Percentiles rank a stretch among this genome's conserved stretches.
phyloP scores from a whole-genome alignment of 1,140 invertebrate species.

The Cotesia glomerata region DNA sequence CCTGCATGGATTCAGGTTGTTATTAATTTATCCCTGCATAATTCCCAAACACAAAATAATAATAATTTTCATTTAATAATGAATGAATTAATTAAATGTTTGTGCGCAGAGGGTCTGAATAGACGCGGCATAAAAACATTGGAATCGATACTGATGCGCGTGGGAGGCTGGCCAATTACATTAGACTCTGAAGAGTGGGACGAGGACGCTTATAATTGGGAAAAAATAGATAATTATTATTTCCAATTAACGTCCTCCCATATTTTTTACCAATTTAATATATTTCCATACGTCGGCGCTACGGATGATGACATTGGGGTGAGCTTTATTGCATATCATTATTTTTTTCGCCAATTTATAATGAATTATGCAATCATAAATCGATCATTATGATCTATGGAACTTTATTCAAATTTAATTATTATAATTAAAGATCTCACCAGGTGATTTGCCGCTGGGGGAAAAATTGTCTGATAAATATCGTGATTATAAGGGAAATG shows the following conservation, averaged over 20 bases:
- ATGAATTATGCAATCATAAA: no score
- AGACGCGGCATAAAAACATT: constrained; percentile 32
- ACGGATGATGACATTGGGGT: neutral
- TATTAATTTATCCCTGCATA: neutral
- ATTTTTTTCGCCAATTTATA: neutral
- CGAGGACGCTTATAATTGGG: constrained; percentile 34
- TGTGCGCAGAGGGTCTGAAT: constrained; percentile 30
- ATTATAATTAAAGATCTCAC: neutral
- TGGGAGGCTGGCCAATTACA: constrained; percentile 46
- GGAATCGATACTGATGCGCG: constrained; percentile 31
- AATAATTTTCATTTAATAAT: neutral
- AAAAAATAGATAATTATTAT: constrained; percentile 42
- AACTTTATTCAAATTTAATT: neutral
- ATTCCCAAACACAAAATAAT: neutral
- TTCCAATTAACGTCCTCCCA: constrained; percentile 26
- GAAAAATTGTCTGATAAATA: neutral
- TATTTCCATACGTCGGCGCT: neutral
- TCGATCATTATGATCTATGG: no score
- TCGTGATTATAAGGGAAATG: constrained; percentile 1
- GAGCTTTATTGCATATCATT: neutral
- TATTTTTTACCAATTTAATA: neutral
- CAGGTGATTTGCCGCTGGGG: neutral
- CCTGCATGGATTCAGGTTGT: constrained; percentile 38
- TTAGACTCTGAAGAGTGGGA: constrained; percentile 42
- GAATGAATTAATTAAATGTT: neutral